Base-by-base conservation (phyloP, 2,888 invertebrate species). In the Mamestra brassicae region DNA sequence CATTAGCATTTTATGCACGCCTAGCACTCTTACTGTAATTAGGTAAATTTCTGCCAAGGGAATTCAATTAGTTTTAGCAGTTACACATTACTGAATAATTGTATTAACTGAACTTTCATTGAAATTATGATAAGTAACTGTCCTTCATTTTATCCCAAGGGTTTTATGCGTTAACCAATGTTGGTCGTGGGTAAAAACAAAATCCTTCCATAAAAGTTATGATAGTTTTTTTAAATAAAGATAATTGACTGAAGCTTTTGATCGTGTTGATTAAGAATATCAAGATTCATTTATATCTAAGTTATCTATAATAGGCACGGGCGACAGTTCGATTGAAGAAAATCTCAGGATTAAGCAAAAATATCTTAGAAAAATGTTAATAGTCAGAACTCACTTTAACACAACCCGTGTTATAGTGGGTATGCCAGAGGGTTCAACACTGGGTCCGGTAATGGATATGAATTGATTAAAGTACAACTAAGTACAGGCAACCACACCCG, bases 1-100 rank as follows among this genome's bases (percentile, higher is more conserved):
- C 68, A 74, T 84, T 76, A 65, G 63, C 74, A 79, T 79, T 74
- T 72, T 71, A 72, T 76, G 85, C 78, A 68, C 54, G 82, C 57
- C 83, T 69, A 36, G 65, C 34, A 65, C 71, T 67, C 64, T 66
- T 63, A 75, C 62, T 62, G 42, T 68, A 74, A 80, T 68, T 81
- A 68, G 17, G 68, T 42, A 81, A 84, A 84, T 71, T 71, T 54
- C 61, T 68, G 10, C 26, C 63, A 52, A 13, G 15, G 8, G 67
- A 74, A 74, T 71, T 63, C 42, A 66, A 66, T 75, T 81, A 57
- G n/a, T 72, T 52, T 55, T 34, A 63, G 15, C 34, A 64, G 36
- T 13, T 54, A 38, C 36, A 54, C 42, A 15, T 60, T 26, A 54
- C 26, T 62, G 34, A 42, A 79, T 80, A 50, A 71, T 69, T 71